phyloP scores from a whole-genome alignment of 2,888 invertebrate genomes.

The Trissoscelio sp. region DNA sequence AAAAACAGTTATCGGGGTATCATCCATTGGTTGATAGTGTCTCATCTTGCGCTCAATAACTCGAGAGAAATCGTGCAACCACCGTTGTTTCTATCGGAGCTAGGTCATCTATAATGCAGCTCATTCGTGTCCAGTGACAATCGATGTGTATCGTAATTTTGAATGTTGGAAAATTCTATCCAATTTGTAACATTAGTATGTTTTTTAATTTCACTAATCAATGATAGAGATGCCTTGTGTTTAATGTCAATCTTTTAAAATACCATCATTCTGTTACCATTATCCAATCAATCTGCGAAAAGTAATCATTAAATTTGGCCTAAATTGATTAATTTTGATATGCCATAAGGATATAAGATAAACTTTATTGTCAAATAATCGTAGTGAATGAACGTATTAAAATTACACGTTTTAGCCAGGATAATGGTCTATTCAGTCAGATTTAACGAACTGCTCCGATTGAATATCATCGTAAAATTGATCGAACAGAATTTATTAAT shows the following conservation, averaged over 20 bases:
- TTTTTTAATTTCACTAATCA: background rate
- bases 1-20: slow-evolving; percentile 51
- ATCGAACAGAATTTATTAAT: slow-evolving; percentile 30
- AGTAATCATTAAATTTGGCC: background rate
- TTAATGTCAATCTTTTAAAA: slow-evolving; percentile 27
- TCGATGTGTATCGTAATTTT: slow-evolving; percentile 73
- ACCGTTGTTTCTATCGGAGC: slow-evolving; percentile 32
- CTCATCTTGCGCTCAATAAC: slow-evolving; percentile 47
- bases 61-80: slow-evolving; percentile 12
- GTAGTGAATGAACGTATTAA: too few species aligned
- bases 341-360: too few species aligned
- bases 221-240: background rate
- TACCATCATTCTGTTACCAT: slow-evolving; percentile 68
- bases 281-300: slow-evolving; percentile 15
- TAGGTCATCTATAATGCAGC: slow-evolving; percentile 77
- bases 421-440: background rate
- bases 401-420: background rate
- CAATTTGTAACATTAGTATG: slow-evolving; percentile 19
- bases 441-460: background rate
- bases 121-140: slow-evolving; percentile 73
- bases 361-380: too few species aligned
- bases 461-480: background rate
- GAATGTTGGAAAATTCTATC: slow-evolving; percentile 29
- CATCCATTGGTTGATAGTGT: slow-evolving; percentile 41
- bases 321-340: background rate